Evolutionary conservation across 2,888 invertebrate species (phyloP).

Genomic region (Andrena hattorfiana): DNA sequence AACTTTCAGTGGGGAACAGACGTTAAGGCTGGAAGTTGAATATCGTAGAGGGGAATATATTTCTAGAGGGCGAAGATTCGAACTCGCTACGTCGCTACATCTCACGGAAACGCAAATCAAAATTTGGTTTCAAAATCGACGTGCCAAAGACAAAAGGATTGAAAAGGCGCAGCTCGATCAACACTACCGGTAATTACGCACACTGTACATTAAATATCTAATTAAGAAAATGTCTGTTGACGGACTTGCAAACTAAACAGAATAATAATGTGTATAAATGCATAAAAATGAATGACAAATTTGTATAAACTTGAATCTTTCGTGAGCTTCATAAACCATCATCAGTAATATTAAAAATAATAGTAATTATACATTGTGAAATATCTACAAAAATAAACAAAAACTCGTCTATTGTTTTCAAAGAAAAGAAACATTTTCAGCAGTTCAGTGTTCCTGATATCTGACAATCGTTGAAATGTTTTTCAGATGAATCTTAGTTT

Average conservation of each 20-base stretch:
- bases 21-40: conserved; percentile 94
- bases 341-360: too few species aligned
- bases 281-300: too few species aligned
- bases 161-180: conserved; percentile 98
- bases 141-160: conserved; percentile 98
- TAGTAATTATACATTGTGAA: too few species aligned
- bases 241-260: not conserved
- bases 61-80: conserved; percentile 93
- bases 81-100: conserved; percentile 90
- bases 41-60: conserved; percentile 97
- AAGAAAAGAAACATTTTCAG: too few species aligned
- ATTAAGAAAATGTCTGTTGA: not conserved
- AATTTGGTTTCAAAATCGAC: conserved; percentile 97
- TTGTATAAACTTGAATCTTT: too few species aligned
- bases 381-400: too few species aligned
- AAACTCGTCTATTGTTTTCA: too few species aligned
- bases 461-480: too few species aligned
- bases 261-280: too few species aligned
- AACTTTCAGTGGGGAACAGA: conserved; percentile 97
- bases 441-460: too few species aligned
- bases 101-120: conserved; percentile 94
- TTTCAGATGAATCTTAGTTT: too few species aligned
- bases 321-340: too few species aligned
- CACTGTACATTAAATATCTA: not conserved
- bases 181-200: conserved; percentile 92